Conservation (phyloP, 2,888 invertebrate species). For the Polydrusus tereticollis region DNA sequence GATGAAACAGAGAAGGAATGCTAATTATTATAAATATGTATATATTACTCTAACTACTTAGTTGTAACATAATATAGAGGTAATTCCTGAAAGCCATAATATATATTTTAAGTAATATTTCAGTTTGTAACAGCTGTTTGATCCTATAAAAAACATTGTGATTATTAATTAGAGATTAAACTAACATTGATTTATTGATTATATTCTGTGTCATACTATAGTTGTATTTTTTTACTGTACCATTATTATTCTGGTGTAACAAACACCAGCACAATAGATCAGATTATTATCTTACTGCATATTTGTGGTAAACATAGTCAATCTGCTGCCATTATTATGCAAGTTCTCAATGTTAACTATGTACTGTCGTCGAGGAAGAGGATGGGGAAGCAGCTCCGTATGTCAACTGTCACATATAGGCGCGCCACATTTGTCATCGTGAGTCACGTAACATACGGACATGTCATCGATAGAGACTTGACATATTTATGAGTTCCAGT, state of each 20-base stretch:
- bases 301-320: background rate
- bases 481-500: constrained; percentile 38
- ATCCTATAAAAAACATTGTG: no score
- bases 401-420: constrained; percentile 52
- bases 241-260: background rate
- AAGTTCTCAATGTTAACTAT: constrained; percentile 40
- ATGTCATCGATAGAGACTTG: constrained; percentile 30
- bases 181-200: no score
- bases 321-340: constrained; percentile 12
- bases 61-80: no score
- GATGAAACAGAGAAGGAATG: no score
- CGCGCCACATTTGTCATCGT: constrained; percentile 44
- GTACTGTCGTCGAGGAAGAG: constrained; percentile 44
- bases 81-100: no score
- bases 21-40: no score
- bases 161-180: no score
- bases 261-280: no score
- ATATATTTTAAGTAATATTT: no score
- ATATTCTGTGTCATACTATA: no score
- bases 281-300: background rate
- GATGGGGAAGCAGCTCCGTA: constrained; percentile 41
- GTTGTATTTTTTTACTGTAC: background rate
- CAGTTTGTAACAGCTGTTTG: no score
- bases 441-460: constrained; percentile 39
- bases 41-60: no score